Conservation (phyloP, 2,113 vertebrate genomes). For the Bothrops jararaca region DNA sequence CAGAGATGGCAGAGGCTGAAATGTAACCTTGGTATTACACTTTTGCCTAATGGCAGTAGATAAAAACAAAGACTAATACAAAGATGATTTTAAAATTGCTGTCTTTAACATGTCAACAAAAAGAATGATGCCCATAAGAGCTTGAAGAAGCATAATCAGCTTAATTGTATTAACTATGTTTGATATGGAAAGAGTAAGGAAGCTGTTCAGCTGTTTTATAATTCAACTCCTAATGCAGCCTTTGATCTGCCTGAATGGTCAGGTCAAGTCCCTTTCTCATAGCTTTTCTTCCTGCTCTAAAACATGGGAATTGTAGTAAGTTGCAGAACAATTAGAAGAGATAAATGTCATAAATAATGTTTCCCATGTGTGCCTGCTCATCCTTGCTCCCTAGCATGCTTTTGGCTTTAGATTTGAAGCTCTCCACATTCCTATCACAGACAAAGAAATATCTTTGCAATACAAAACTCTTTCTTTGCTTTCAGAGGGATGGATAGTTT, state of each 20-base stretch:
- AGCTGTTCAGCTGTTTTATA: neutral
- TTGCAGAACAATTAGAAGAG: neutral
- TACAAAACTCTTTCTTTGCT: neutral
- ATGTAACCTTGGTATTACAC: neutral
- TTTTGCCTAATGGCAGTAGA: neutral
- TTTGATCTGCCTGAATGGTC: neutral
- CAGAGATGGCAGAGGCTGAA: neutral
- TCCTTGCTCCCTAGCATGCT: neutral
- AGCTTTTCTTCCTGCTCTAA: neutral
- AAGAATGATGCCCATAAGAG: neutral
- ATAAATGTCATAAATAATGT: neutral
- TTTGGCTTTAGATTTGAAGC: neutral
- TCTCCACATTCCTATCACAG: neutral
- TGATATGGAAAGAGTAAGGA: neutral
- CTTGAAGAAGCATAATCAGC: neutral
- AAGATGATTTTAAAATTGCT: neutral
- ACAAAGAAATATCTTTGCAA: neutral
- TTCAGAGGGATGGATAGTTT: neutral
- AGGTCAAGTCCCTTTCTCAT: neutral
- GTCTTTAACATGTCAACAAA: neutral
- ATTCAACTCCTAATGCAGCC: neutral
- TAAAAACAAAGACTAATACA: neutral
- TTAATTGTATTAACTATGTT: neutral
- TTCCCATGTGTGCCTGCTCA: neutral
- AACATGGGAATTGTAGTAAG: neutral